Evolutionary conservation across 2,797 vertebrate genomes (phyloP).

Genomic region (Falco naumanni): DNA sequence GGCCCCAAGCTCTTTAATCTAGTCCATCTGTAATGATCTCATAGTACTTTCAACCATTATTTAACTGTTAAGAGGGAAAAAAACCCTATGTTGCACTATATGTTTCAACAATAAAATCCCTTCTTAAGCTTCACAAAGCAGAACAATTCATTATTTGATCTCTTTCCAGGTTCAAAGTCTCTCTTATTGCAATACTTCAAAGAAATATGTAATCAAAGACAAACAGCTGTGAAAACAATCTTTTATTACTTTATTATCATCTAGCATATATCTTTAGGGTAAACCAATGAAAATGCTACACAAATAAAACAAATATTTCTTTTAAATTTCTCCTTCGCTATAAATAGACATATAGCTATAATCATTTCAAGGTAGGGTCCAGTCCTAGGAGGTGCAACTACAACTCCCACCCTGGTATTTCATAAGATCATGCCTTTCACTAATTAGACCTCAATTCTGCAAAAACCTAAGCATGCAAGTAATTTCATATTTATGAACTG

Average conservation of each 20-base stretch:
- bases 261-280: conserved; percentile 91
- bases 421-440: conserved; percentile 38
- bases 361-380: conserved; percentile 63
- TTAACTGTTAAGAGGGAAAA: conserved; percentile 85
- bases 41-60: conserved; percentile 86
- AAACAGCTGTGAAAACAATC: conserved; percentile 99
- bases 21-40: conserved; percentile 88
- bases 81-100: conserved; percentile 88
- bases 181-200: conserved; percentile 99
- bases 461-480: conserved; percentile 60
- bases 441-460: conserved; percentile 50
- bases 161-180: conserved; percentile 98
- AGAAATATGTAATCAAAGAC: conserved; percentile 98
- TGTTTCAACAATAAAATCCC: conserved; percentile 97
- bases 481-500: conserved; percentile 67
- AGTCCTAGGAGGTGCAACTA: conserved; percentile 33
- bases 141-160: conserved; percentile 97
- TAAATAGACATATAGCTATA: conserved; percentile 63
- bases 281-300: conserved; percentile 81
- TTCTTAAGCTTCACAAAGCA: conserved; percentile 96
- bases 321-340: conserved; percentile 70
- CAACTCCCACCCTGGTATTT: conserved; percentile 4
- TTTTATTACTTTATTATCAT: conserved; percentile 99
- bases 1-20: conserved; percentile 82
- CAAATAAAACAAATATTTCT: conserved; percentile 74